A percentile compares a stretch with the other conserved stretches of the same genome.
phyloP scores from a whole-genome alignment of 2,888 invertebrate genomes.

The Clusia tigrina region DNA sequence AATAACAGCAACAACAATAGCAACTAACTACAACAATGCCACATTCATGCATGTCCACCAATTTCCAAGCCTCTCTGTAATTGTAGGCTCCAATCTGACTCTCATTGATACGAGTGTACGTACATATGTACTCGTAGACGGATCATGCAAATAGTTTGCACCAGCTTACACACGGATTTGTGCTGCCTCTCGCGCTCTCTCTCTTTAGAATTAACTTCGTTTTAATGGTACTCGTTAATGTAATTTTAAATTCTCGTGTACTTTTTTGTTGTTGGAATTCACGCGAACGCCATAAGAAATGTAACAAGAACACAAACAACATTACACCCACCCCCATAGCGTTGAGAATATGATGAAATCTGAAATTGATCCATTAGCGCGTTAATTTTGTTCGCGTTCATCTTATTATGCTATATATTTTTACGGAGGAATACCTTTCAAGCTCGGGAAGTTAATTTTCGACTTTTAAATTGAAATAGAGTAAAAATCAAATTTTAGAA shows the following conservation, averaged over 20 bases:
- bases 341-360: too few relatives aligned
- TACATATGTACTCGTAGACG: neutral
- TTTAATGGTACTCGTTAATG: neutral
- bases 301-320: neutral
- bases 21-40: slow-evolving; percentile 10
- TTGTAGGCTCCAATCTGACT: neutral
- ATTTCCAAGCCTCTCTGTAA: neutral
- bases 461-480: too few relatives aligned
- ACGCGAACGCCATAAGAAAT: too few relatives aligned
- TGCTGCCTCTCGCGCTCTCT: too few relatives aligned
- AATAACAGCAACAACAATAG: slow-evolving; percentile 14
- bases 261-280: too few relatives aligned
- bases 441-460: too few relatives aligned
- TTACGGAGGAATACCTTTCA: too few relatives aligned
- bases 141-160: neutral
- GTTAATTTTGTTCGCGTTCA: neutral
- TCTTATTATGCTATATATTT: too few relatives aligned
- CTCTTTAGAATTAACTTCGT: too few relatives aligned
- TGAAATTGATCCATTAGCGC: neutral
- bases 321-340: neutral
- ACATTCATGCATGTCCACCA: too few relatives aligned
- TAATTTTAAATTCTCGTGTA: neutral
- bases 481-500: too few relatives aligned
- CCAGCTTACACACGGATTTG: too few relatives aligned
- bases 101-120: neutral